These are phyloP conservation scores for Tinea semifulvella DNA, from an alignment of 2,888 invertebrate species.

Conservation along the genomic window DNA sequence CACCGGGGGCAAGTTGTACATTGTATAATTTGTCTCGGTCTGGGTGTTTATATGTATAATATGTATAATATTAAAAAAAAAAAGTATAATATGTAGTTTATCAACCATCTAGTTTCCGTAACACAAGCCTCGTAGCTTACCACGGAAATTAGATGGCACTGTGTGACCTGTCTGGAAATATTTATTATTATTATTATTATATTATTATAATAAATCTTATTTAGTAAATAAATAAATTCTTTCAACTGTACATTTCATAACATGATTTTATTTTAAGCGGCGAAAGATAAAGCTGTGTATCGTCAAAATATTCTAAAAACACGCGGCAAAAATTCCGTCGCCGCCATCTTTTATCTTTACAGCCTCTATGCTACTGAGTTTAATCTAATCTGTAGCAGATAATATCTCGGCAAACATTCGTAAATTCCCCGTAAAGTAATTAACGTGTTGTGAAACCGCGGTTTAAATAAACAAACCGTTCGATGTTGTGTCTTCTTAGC, in stretches of 20 bases:
- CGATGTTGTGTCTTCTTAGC: slow-evolving; percentile 3
- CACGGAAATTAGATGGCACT: too few relatives aligned
- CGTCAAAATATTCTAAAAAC: neutral
- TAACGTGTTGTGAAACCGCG: slow-evolving; percentile 20
- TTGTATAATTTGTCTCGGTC: too few relatives aligned
- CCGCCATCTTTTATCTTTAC: slow-evolving; percentile 12
- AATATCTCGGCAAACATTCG: slow-evolving; percentile 30
- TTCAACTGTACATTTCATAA: neutral
- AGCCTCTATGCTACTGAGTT: slow-evolving; percentile 21
- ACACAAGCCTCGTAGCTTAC: too few relatives aligned
- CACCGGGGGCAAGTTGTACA: too few relatives aligned
- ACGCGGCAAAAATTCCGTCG: slow-evolving; percentile 12
- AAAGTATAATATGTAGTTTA: too few relatives aligned
- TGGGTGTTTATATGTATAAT: too few relatives aligned
- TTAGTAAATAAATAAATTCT: too few relatives aligned
- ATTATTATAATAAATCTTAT: too few relatives aligned
- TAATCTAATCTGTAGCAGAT: slow-evolving; percentile 24
- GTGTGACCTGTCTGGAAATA: too few relatives aligned
- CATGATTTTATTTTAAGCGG: neutral
- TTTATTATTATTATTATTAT: too few relatives aligned
- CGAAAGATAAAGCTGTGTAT: neutral
- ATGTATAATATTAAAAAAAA: too few relatives aligned
- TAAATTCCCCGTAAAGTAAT: slow-evolving; percentile 29
- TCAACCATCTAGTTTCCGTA: too few relatives aligned
- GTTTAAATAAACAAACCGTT: slow-evolving; percentile 7